Conservation (phyloP, 2,797 vertebrate species). For the Remorina albescens region DNA sequence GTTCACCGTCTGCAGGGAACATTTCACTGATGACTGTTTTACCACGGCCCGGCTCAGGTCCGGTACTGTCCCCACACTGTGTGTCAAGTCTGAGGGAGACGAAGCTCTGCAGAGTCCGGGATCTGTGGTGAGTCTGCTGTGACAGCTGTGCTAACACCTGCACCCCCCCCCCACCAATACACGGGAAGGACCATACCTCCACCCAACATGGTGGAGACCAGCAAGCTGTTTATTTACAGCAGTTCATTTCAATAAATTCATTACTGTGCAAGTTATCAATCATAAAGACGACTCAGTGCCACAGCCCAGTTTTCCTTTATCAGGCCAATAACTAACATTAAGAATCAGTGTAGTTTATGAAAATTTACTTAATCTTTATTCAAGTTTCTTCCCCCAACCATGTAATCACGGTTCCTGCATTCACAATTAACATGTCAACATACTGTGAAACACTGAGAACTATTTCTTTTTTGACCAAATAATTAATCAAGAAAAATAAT, state of each 20-base stretch:
- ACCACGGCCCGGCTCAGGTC: constrained; percentile 21
- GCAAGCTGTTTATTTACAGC: not conserved
- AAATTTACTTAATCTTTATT: not conserved
- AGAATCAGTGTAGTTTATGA: not conserved
- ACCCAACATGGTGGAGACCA: not conserved
- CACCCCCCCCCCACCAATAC: not conserved
- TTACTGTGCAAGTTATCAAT: not conserved
- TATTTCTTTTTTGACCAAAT: no score
- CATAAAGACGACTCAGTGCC: not conserved
- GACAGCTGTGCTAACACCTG: not conserved
- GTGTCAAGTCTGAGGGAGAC: constrained; percentile 3
- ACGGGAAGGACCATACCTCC: not conserved
- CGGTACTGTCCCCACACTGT: constrained; percentile 41
- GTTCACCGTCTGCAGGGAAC: constrained; percentile 51
- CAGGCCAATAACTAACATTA: not conserved
- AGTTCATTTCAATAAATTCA: not conserved
- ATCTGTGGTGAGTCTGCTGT: constrained; percentile 28
- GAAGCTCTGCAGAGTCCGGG: constrained; percentile 10
- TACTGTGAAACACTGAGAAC: no score
- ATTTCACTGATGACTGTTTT: constrained; percentile 51
- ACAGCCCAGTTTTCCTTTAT: not conserved
- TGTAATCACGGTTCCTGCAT: no score
- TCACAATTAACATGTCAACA: no score
- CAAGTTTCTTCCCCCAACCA: no score
- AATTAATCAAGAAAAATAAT: no score